phyloP scores from a whole-genome alignment of 1,140 invertebrate genomes.

The Phenacoccus solenopsis region DNA sequence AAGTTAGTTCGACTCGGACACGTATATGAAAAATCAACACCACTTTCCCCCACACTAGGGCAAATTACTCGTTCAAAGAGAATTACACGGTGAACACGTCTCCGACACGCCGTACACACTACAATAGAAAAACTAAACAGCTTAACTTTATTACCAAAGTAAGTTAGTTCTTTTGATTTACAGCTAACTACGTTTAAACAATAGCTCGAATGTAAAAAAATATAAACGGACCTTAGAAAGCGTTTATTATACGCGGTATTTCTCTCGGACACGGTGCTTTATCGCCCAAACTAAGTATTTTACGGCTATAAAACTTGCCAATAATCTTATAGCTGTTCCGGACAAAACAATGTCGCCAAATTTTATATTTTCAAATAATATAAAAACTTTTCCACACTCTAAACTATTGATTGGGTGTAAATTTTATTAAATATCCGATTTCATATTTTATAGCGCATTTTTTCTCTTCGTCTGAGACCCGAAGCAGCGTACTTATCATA shows the following conservation, averaged over 20 bases:
- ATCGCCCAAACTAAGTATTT: background rate
- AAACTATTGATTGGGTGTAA: background rate
- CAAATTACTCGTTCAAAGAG: too few species aligned
- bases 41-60: too few species aligned
- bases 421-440: background rate
- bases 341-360: background rate
- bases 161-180: background rate
- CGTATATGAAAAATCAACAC: too few species aligned
- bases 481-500: too few species aligned
- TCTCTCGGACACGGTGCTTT: background rate
- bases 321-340: background rate
- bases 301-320: constrained; percentile 1
- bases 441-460: background rate
- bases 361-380: background rate
- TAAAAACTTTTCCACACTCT: background rate
- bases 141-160: background rate
- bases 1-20: too few species aligned
- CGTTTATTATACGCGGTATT: background rate
- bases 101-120: too few species aligned
- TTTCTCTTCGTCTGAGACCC: too few species aligned
- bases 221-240: background rate
- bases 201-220: background rate
- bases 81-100: too few species aligned
- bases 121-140: background rate
- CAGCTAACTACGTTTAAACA: constrained; percentile 1